A percentile compares a stretch with the other conserved stretches of the same genome.
Evolutionary conservation across 2,888 invertebrate genomes (phyloP).

Genomic region (Aspidiotus destructor): DNA sequence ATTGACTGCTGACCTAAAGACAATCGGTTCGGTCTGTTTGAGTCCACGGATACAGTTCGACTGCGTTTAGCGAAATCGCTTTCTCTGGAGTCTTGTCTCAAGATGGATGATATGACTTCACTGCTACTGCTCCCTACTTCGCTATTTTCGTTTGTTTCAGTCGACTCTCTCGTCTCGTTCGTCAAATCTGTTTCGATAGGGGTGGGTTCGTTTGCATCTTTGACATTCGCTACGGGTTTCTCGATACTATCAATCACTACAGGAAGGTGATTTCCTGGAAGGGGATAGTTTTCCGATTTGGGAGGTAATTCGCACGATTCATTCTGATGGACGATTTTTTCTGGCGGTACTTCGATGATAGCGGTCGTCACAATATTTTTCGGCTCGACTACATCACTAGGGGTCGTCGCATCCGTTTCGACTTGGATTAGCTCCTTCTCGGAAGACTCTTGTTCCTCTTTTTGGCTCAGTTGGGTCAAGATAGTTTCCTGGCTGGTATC

Average conservation of each 20-base stretch:
- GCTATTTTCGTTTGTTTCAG: conserved; percentile 15
- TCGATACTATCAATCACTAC: background rate
- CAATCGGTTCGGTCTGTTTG: conserved; percentile 17
- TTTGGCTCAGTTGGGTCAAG: background rate
- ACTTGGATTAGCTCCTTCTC: background rate
- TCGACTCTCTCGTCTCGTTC: background rate
- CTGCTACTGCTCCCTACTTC: conserved; percentile 25
- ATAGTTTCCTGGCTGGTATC: background rate
- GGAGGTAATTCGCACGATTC: background rate
- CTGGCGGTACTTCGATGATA: conserved; percentile 16
- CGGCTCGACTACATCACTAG: conserved; percentile 3
- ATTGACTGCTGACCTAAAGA: conserved; percentile 25
- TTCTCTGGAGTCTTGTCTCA: conserved; percentile 7
- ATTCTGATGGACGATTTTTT: background rate
- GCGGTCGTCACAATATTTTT: conserved; percentile 22
- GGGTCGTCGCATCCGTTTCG: background rate
- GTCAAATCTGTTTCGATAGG: background rate
- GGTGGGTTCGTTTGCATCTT: background rate
- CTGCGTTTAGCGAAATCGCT: background rate
- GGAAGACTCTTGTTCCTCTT: background rate
- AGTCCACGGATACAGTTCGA: background rate
- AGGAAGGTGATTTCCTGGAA: background rate
- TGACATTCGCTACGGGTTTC: background rate
- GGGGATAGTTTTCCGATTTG: background rate
- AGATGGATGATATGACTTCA: conserved; percentile 19